Evolutionary conservation across 2,113 vertebrate species (phyloP).

Genomic region (Monopterus albus): DNA sequence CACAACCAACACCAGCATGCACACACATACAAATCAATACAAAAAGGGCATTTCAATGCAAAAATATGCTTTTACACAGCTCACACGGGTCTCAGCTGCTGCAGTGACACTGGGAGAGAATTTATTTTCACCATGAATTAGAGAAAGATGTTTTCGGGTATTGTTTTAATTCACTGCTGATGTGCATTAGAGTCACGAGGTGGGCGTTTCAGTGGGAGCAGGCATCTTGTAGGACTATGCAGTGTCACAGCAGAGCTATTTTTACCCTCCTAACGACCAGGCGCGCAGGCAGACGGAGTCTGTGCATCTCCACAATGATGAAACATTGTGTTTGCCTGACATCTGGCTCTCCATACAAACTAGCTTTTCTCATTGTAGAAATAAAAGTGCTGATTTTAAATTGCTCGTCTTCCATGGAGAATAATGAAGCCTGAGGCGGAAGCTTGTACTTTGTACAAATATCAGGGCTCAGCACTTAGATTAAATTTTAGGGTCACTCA

Average conservation of each 20-base stretch:
- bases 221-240: not conserved
- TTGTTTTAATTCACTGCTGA: constrained; percentile 12
- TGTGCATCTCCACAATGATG: not conserved
- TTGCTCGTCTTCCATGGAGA: not conserved
- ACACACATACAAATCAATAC: not conserved
- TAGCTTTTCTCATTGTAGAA: not conserved
- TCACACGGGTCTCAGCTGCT: constrained; percentile 25
- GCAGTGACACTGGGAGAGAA: not conserved
- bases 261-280: constrained; percentile 2
- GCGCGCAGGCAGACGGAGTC: not conserved
- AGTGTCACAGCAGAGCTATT: constrained; percentile 25
- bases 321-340: not conserved
- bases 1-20: not conserved
- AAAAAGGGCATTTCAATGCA: constrained; percentile 10
- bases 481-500: no score
- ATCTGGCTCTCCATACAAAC: not conserved
- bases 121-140: not conserved
- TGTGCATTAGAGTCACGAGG: not conserved
- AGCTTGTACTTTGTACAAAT: not conserved
- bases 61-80: not conserved
- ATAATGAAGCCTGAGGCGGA: not conserved
- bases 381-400: not conserved
- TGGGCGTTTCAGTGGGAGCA: not conserved
- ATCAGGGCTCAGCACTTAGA: no score
- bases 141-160: constrained; percentile 9